Percentiles rank a stretch among this genome's conserved stretches.
Conservation (phyloP, 2,888 invertebrate genomes). For the Argynnis bischoffii region DNA sequence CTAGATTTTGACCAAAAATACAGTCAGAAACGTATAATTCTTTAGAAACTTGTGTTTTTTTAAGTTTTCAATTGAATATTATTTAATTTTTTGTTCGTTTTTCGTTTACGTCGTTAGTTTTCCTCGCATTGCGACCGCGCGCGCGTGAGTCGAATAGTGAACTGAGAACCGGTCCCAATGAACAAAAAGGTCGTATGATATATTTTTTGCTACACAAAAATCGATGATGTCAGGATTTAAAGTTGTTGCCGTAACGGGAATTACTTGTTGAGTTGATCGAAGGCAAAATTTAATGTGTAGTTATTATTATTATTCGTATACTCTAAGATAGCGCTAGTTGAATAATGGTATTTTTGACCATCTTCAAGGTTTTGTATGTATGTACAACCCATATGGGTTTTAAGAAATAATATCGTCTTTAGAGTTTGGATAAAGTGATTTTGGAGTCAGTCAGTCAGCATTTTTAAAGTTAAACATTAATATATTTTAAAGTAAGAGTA, state of each 20-base stretch:
- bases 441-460: too few relatives aligned
- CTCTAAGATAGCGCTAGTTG: neutral
- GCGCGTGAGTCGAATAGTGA: constrained; percentile 60
- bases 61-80: constrained; percentile 33
- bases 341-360: neutral
- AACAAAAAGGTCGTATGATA: constrained; percentile 55
- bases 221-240: constrained; percentile 63
- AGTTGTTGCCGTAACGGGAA: constrained; percentile 61
- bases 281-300: constrained; percentile 11
- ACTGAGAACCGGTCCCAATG: constrained; percentile 47
- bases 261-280: constrained; percentile 41
- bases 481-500: too few relatives aligned
- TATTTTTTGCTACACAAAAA: constrained; percentile 42
- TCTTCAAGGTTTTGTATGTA: too few relatives aligned
- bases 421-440: too few relatives aligned
- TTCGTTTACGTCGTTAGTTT: constrained; percentile 67
- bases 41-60: constrained; percentile 5
- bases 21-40: neutral
- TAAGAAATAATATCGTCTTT: too few relatives aligned
- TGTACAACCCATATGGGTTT: too few relatives aligned
- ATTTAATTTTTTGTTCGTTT: constrained; percentile 55
- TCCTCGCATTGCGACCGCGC: constrained; percentile 76
- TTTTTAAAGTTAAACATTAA: too few relatives aligned
- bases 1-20: constrained; percentile 27
- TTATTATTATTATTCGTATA: neutral